These are phyloP conservation scores for Andrena bicolor DNA, from an alignment of 2,888 invertebrate species.

Conservation along the genomic window DNA sequence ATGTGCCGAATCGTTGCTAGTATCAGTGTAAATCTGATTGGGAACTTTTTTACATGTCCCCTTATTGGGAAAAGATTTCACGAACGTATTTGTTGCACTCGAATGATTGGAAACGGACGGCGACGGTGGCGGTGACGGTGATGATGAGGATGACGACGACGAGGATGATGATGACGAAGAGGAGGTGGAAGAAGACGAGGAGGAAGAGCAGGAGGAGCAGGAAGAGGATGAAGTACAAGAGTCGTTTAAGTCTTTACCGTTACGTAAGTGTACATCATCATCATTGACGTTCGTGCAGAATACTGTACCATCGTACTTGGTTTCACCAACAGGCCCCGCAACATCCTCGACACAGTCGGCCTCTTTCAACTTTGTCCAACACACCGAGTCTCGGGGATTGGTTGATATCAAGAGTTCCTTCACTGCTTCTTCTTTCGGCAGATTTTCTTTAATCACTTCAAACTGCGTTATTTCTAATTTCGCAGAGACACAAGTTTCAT, in stretches of 20 bases:
- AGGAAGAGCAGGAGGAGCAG: slow-evolving; percentile 69
- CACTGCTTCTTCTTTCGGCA: slow-evolving; percentile 77
- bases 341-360: background rate
- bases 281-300: background rate
- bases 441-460: slow-evolving; percentile 81
- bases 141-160: slow-evolving; percentile 63
- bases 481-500: slow-evolving; percentile 38
- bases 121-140: slow-evolving; percentile 68
- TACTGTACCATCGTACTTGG: background rate
- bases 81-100: slow-evolving; percentile 56
- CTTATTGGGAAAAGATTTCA: slow-evolving; percentile 38
- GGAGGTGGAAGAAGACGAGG: slow-evolving; percentile 68
- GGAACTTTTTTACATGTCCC: slow-evolving; percentile 51
- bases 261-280: slow-evolving; percentile 5
- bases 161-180: slow-evolving; percentile 71
- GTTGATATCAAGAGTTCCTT: slow-evolving; percentile 78
- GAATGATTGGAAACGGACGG: slow-evolving; percentile 59
- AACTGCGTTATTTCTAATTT: slow-evolving; percentile 80
- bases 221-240: slow-evolving; percentile 68
- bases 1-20: slow-evolving; percentile 61
- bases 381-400: slow-evolving; percentile 60
- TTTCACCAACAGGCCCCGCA: background rate
- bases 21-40: slow-evolving; percentile 62
- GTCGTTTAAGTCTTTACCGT: slow-evolving; percentile 73
- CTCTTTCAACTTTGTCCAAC: slow-evolving; percentile 7